phyloP scores from a whole-genome alignment of 1,140 invertebrate species.

The Ips typographus region DNA sequence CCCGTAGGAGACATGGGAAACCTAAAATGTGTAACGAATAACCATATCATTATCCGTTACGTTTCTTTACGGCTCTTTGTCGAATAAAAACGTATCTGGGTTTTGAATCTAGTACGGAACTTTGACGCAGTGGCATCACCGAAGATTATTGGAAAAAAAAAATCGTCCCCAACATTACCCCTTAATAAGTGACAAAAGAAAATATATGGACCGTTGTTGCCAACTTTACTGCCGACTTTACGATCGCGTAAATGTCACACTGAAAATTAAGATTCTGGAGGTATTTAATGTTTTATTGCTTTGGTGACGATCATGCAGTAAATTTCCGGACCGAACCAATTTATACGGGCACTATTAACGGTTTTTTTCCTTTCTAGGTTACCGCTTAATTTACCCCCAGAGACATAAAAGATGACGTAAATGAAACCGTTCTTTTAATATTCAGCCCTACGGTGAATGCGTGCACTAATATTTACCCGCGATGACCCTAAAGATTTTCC shows the following conservation, averaged over 20 bases:
- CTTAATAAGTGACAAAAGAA: constrained; percentile 12
- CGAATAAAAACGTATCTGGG: constrained; percentile 1
- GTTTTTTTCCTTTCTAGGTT: neutral
- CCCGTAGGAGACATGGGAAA: constrained; percentile 2
- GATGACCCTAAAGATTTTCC: constrained; percentile 6
- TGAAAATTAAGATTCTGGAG: constrained; percentile 13
- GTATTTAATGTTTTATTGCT: constrained; percentile 8
- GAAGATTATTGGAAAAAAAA: constrained; percentile 4
- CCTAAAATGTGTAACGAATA: constrained; percentile 5
- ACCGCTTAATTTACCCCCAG: neutral
- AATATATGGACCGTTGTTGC: constrained; percentile 14
- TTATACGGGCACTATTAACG: constrained; percentile 3
- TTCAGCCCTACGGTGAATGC: neutral
- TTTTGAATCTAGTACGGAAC: neutral
- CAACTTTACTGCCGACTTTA: constrained; percentile 13
- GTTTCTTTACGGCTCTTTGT: neutral
- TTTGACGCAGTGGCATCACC: neutral
- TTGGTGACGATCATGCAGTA: constrained; percentile 4
- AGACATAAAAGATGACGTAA: neutral
- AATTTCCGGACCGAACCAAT: neutral
- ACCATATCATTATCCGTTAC: constrained; percentile 6
- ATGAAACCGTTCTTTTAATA: no score
- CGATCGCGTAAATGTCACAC: constrained; percentile 8
- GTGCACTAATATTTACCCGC: neutral
- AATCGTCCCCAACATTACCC: constrained; percentile 6